Evolutionary conservation across 2,888 invertebrate species (phyloP).

Genomic region (Drosophila mulleri): DNA sequence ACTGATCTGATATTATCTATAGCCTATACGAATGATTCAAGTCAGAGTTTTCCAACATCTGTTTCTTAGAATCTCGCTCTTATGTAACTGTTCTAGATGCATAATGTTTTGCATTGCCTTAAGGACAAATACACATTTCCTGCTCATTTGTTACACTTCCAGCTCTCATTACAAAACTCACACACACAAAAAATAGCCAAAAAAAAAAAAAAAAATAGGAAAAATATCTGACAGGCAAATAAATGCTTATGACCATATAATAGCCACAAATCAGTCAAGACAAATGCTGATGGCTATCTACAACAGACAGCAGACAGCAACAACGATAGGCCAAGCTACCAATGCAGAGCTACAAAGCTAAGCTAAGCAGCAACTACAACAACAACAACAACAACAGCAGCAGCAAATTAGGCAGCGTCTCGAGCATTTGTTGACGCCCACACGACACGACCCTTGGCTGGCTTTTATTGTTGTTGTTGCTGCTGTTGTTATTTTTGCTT

Average conservation of each 20-base stretch:
- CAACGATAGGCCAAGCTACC: slow-evolving; percentile 20
- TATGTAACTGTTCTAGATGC: background rate
- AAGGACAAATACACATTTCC: slow-evolving; percentile 39
- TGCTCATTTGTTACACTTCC: slow-evolving; percentile 41
- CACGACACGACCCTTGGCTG: slow-evolving; percentile 60
- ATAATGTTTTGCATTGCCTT: slow-evolving; percentile 5
- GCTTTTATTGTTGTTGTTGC: background rate
- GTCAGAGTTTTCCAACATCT: background rate
- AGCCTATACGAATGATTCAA: background rate
- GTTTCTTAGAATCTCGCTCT: background rate
- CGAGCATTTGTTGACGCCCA: slow-evolving; percentile 50
- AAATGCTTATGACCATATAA: slow-evolving; percentile 67
- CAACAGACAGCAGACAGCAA: slow-evolving; percentile 12
- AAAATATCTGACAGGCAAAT: slow-evolving; percentile 55
- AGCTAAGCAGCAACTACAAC: slow-evolving; percentile 14
- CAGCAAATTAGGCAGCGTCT: slow-evolving; percentile 48
- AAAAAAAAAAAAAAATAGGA: background rate
- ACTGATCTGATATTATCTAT: background rate
- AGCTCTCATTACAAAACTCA: slow-evolving; percentile 43
- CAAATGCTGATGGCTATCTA: slow-evolving; percentile 63
- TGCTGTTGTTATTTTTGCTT: slow-evolving; percentile 4
- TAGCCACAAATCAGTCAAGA: slow-evolving; percentile 75
- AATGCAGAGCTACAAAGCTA: slow-evolving; percentile 23
- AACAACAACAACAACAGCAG: slow-evolving; percentile 14
- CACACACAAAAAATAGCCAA: background rate